Evolutionary conservation across 2,797 vertebrate species (phyloP).

Genomic region (Micrastur ruficollis): DNA sequence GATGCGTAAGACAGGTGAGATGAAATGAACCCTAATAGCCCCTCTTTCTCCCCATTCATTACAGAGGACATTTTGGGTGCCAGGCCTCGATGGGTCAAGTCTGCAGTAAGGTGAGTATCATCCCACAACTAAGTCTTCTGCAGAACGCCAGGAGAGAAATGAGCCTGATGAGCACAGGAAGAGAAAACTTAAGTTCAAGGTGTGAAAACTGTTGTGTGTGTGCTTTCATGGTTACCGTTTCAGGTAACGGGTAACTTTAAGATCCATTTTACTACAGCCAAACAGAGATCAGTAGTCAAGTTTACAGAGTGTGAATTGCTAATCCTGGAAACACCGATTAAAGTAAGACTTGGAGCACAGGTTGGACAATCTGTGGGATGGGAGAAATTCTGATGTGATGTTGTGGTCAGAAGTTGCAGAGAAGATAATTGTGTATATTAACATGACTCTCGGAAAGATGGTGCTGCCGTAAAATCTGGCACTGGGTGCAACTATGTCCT

Average conservation of each 20-base stretch:
- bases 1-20: neutral
- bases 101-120: neutral
- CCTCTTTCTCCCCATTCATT: neutral
- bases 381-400: neutral
- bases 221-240: neutral
- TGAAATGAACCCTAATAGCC: neutral
- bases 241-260: neutral
- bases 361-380: neutral
- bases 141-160: neutral
- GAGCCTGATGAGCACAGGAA: neutral
- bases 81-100: fast-evolving
- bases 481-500: neutral
- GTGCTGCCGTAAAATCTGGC: neutral
- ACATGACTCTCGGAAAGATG: neutral
- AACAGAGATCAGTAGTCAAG: neutral
- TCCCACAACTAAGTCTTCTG: neutral
- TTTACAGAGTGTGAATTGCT: neutral
- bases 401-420: neutral
- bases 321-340: neutral
- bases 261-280: neutral
- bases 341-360: neutral
- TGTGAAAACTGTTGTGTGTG: neutral
- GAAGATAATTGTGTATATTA: neutral
- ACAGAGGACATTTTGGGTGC: neutral
- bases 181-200: neutral